Evolutionary conservation across 2,888 invertebrate genomes (phyloP), one percentile per base, ranked within the genome.

Genomic region (Sinodicranocentrus sp.): DNA sequence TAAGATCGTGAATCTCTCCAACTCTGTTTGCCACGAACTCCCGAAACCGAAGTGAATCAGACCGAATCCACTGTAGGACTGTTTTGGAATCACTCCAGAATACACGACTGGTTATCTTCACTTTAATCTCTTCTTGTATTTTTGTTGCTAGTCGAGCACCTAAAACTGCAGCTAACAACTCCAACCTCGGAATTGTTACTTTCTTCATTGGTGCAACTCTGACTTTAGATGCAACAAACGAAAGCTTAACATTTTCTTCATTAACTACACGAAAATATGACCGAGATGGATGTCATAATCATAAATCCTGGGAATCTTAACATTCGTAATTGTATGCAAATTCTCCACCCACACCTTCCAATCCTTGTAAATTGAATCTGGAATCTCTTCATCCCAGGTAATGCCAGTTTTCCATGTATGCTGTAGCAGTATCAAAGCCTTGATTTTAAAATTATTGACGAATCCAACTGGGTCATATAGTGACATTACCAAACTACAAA

Each of bases 391-490:
- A 77, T 89, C 89, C 89, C 89, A 89, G 2, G 87, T 87, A 13
- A 88, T 21, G 8, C 85, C 86, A 5, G 39, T 39, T 44, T 82
- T 71, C 89, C 89, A 90, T 10, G 89, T 77, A 25, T 88, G 68
- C 78, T 90, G 89, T 2, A 89, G 54, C 10, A 90, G 59, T 1
- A 89, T 76, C 28, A 89, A 89, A 0, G 84, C 87, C 10, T 84
- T 75, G 0, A 90, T 76, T 1, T 82, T 73, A n/a, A 87, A 82
- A 3, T 88, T 89, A 15, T 84, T 72, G 1, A 89, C n/a, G 57
- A 89, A 86, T 68, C 90, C 90, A 6, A 89, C 54, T 0, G 90
- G 90, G 75, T 90, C 89, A 77, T 88, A 90, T 1, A 89, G 10
- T 0, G 79, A 84, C 68, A 89, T 89, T 1, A 89, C 76, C 8